Conservation (phyloP, 2,888 invertebrate genomes). For the Schrankia costaestrigalis region DNA sequence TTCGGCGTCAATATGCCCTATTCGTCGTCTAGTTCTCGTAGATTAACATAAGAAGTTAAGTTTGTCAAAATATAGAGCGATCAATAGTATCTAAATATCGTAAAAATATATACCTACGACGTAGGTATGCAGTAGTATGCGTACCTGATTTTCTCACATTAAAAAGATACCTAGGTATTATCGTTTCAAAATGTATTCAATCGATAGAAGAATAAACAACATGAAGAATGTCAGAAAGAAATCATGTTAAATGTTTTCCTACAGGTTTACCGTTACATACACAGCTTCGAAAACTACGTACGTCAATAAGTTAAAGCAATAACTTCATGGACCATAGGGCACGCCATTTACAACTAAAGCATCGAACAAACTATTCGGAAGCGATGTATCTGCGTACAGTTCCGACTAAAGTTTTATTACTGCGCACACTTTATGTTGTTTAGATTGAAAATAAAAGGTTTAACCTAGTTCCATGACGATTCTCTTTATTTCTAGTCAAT, state of each 20-base stretch:
- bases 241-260: slow-evolving; percentile 1
- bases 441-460: not conserved
- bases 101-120: too few relatives aligned
- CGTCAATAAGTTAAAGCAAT: slow-evolving; percentile 59
- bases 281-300: slow-evolving; percentile 44
- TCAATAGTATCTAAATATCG: too few relatives aligned
- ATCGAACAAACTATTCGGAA: slow-evolving; percentile 56
- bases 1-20: not conserved
- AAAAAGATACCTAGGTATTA: not conserved
- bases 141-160: not conserved
- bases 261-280: slow-evolving; percentile 17
- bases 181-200: not conserved
- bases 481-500: too few relatives aligned
- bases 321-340: slow-evolving; percentile 59
- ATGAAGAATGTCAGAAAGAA: too few relatives aligned
- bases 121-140: too few relatives aligned
- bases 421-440: slow-evolving; percentile 6
- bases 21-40: too few relatives aligned
- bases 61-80: too few relatives aligned
- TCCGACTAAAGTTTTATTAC: slow-evolving; percentile 54
- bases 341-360: slow-evolving; percentile 45
- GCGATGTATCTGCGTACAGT: too few relatives aligned
- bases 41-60: too few relatives aligned
- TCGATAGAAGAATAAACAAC: not conserved
- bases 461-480: too few relatives aligned